Evolutionary conservation across 1,140 invertebrate species (phyloP).

Genomic region (Eriosoma lanigerum): DNA sequence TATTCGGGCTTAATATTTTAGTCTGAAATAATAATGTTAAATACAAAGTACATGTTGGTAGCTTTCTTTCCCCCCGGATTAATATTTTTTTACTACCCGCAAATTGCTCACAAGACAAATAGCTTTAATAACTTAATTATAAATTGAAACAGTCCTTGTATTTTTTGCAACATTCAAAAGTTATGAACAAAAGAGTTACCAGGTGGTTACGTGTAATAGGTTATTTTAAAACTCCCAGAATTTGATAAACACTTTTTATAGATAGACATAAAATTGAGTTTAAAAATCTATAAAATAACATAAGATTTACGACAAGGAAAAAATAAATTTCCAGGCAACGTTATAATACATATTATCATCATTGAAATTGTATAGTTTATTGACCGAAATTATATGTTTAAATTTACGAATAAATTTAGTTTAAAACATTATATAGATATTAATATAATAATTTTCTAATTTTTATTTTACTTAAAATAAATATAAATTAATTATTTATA

Average conservation of each 20-base stretch:
- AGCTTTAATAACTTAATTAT: conserved; percentile 35
- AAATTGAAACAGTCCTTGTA: not conserved
- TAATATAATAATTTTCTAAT: no score
- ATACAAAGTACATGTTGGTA: not conserved
- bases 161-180: conserved; percentile 1
- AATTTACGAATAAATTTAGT: no score
- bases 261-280: no score
- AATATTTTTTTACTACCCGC: not conserved
- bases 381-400: no score
- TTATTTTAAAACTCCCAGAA: not conserved
- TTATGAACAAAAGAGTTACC: not conserved
- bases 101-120: conserved; percentile 7
- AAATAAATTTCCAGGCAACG: no score
- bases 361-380: no score
- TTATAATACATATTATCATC: no score
- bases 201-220: not conserved
- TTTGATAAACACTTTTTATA: conserved; percentile 3
- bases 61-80: not conserved
- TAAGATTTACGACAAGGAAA: no score
- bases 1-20: not conserved
- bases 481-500: no score
- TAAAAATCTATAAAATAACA: no score
- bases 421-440: no score
- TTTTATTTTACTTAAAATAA: no score
- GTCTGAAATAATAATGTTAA: not conserved